A percentile compares a stretch with the other conserved stretches of the same genome.
Conservation (phyloP, 2,113 vertebrate genomes). For the Micronisus gabar region DNA sequence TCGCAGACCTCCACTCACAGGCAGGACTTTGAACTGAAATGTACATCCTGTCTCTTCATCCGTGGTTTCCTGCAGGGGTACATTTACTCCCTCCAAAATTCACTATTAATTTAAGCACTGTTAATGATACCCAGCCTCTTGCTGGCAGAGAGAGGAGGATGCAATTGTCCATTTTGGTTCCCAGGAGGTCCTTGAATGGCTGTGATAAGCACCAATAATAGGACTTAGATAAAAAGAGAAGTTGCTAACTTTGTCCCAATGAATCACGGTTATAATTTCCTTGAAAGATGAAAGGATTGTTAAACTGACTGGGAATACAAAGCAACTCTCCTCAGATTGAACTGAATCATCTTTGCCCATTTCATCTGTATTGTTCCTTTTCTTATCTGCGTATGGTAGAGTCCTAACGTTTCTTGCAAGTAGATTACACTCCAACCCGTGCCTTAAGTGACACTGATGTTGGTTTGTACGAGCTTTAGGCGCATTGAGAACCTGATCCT, state of each 20-base stretch:
- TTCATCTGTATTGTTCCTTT: slow-evolving; percentile 17
- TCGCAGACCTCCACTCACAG: not conserved
- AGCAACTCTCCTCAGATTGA: slow-evolving; percentile 21
- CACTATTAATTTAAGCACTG: slow-evolving; percentile 36
- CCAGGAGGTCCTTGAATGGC: slow-evolving; percentile 48
- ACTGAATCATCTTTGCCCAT: slow-evolving; percentile 39
- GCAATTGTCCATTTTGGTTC: slow-evolving; percentile 52
- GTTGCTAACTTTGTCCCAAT: slow-evolving; percentile 54
- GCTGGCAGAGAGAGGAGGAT: slow-evolving; percentile 32
- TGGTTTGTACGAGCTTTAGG: not conserved
- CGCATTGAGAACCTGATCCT: not conserved
- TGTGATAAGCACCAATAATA: slow-evolving; percentile 48
- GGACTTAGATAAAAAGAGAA: slow-evolving; percentile 53
- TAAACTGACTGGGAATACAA: slow-evolving; percentile 53
- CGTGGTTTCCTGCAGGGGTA: slow-evolving; percentile 13
- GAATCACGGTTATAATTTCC: slow-evolving; percentile 60
- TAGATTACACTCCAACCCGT: not conserved
- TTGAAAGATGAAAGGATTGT: slow-evolving; percentile 48
- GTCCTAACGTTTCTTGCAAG: slow-evolving; percentile 4
- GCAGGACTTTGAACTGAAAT: slow-evolving; percentile 44
- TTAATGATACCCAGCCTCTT: slow-evolving; percentile 33
- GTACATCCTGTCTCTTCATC: slow-evolving; percentile 34
- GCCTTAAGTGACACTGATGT: not conserved
- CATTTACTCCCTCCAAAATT: slow-evolving; percentile 45
- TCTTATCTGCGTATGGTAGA: not conserved